Evolutionary conservation across 2,797 vertebrate species (phyloP).

Genomic region (Anguilla pacifica): DNA sequence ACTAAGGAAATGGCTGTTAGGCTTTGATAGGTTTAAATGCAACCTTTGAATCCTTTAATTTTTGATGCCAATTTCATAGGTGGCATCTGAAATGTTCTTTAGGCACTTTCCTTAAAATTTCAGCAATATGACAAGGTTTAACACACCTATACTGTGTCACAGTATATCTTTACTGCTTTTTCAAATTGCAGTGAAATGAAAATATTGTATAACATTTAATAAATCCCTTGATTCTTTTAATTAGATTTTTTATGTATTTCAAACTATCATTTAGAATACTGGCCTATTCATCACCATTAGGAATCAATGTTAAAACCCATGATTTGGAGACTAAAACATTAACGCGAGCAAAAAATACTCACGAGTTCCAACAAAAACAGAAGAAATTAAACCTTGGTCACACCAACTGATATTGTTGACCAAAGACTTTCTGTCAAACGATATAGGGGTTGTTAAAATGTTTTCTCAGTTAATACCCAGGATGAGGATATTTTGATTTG

Average conservation of each 20-base stretch:
- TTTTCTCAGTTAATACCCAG: conserved; percentile 22
- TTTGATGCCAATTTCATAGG: background rate
- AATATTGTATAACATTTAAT: background rate
- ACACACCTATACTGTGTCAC: background rate
- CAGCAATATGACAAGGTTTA: background rate
- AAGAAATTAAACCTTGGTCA: conserved; percentile 3
- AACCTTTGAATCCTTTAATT: background rate
- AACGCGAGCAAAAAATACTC: conserved; percentile 11
- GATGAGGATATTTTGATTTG: conserved; percentile 28
- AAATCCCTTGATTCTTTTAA: background rate
- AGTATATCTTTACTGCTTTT: background rate
- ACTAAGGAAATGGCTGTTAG: background rate
- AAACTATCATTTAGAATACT: background rate
- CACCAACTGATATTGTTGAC: conserved; percentile 29
- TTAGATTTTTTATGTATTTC: background rate
- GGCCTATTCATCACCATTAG: background rate
- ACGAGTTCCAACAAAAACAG: conserved; percentile 25
- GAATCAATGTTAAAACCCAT: background rate
- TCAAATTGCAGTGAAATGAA: background rate
- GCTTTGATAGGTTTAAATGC: background rate
- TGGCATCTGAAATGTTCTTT: background rate
- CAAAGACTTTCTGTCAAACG: background rate
- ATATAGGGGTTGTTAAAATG: conserved; percentile 28
- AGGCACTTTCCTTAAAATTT: background rate
- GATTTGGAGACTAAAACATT: conserved; percentile 10